Percentiles rank a stretch among this genome's conserved stretches.
Evolutionary conservation across 2,113 vertebrate genomes (phyloP).

Genomic region (Pandion haliaetus): DNA sequence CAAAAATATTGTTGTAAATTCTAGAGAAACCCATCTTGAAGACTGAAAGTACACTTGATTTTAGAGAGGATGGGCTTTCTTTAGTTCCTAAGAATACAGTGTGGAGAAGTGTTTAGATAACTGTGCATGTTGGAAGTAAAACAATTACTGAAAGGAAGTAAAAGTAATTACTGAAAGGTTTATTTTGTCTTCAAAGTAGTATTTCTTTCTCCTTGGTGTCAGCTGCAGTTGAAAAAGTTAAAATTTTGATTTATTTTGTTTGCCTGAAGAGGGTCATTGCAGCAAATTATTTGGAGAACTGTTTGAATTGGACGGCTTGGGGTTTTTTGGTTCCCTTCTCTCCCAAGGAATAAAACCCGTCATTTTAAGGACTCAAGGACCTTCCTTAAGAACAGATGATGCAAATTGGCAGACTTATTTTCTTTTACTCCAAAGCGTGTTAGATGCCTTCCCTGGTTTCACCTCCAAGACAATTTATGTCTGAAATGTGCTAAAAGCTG

Average conservation of each 20-base stretch:
- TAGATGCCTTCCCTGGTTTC: not conserved
- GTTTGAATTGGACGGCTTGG: not conserved
- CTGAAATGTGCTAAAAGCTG: not conserved
- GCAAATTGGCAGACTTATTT: not conserved
- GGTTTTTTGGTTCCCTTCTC: not conserved
- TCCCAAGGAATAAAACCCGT: not conserved
- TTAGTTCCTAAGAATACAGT: not conserved
- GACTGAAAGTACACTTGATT: not conserved
- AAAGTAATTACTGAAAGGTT: not conserved
- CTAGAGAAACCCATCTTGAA: not conserved
- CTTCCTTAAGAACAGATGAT: not conserved
- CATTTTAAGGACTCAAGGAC: not conserved
- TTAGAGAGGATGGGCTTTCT: not conserved
- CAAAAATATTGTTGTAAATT: not conserved
- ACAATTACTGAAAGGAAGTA: too few relatives aligned
- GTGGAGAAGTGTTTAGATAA: not conserved
- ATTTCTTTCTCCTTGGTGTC: not conserved
- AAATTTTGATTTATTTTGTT: not conserved
- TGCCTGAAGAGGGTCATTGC: not conserved
- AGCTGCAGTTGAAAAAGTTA: not conserved
- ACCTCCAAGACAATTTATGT: not conserved
- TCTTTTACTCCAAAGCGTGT: not conserved
- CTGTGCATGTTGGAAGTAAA: not conserved
- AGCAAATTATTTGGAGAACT: not conserved
- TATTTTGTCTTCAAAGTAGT: not conserved